A percentile compares a stretch with the other conserved stretches of the same genome.
Conservation (phyloP, 2,888 invertebrate genomes). For the Plagodis dolabraria region DNA sequence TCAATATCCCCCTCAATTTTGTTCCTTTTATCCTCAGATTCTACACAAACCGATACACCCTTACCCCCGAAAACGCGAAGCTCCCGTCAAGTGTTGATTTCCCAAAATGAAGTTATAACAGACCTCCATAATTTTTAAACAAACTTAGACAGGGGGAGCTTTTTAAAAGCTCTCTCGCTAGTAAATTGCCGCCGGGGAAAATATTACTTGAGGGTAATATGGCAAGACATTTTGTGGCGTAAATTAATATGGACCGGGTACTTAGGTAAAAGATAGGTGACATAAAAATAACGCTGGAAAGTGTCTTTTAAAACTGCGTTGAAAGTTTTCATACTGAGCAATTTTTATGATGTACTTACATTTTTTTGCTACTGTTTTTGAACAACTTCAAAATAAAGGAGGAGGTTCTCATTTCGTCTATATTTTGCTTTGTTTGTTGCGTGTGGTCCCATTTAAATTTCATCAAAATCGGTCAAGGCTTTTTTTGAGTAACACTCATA, state of each 20-base stretch:
- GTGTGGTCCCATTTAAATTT: too few relatives aligned
- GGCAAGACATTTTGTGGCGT: constrained; percentile 20
- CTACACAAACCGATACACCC: too few relatives aligned
- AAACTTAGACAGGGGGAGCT: constrained; percentile 37
- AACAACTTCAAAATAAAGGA: too few relatives aligned
- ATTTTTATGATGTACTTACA: too few relatives aligned
- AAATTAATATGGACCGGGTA: constrained; percentile 25
- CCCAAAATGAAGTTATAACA: constrained; percentile 29
- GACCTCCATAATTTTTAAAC: constrained; percentile 40
- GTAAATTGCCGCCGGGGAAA: constrained; percentile 20
- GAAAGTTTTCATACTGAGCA: not conserved
- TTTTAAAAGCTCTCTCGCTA: constrained; percentile 43
- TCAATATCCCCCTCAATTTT: too few relatives aligned
- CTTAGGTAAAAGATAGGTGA: not conserved
- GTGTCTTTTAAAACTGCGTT: not conserved
- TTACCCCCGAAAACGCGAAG: constrained; percentile 18
- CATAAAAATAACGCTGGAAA: not conserved
- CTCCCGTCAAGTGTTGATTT: constrained; percentile 28
- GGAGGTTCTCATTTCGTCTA: too few relatives aligned
- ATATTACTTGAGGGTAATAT: constrained; percentile 21
- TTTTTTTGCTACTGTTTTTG: too few relatives aligned
- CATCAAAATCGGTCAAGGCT: too few relatives aligned
- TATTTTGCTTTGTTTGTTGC: too few relatives aligned
- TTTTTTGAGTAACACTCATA: too few relatives aligned
- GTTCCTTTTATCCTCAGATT: too few relatives aligned